Base-by-base conservation (phyloP, 2,797 vertebrate genomes). In the Zonotrichia albicollis region DNA sequence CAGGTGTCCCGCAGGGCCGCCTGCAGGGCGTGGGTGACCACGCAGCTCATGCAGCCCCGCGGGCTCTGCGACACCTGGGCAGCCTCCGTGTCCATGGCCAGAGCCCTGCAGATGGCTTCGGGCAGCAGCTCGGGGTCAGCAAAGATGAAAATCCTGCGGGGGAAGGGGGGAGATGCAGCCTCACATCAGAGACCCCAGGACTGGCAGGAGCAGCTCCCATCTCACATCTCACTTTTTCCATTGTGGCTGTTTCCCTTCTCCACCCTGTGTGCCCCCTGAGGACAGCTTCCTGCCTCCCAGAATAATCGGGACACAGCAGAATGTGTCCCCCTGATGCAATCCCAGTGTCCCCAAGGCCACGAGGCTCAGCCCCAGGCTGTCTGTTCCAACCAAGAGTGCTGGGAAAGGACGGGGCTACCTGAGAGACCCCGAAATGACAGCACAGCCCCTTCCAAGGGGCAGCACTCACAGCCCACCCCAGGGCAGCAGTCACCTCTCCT, bases 71-170 rank as follows among this genome's bases (percentile, higher is more conserved):
- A 94, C 30, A 30, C 58, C 84, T 90, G 97, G 3, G 97, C 97
- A 0, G 97, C 96, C 93, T 98, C 97, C 0, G 98, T 98, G 94
- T 99, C 99, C 1, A 90, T 96, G 73, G 96, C 55, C 72, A 99
- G 78, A 0, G 98, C 98, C 0, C 96, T 97, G 82, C 98, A 98
- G 93, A 99, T 93, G 13, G 98, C 97, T 51, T 98, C 98, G 0
- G 98, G 98, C 58, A 99, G 98, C 95, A 99, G 96, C 20, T 98
- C 98, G 0, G 99, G 99, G 83, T 99, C 99, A 7, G 98, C 98
- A 83, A 99, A 98, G 93, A 99, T 97, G 94, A 99, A 98, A 96
- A 99, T 98, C 97, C 99, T 99, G 95, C 48, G 5, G 11, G 0
- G 50, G 27, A 48, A 42, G 81, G 36, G 75, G 18, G 29, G 82